These are phyloP conservation scores for Didymodactylos carnosus DNA, from an alignment of 2,888 invertebrate species.

Conservation along the genomic window DNA sequence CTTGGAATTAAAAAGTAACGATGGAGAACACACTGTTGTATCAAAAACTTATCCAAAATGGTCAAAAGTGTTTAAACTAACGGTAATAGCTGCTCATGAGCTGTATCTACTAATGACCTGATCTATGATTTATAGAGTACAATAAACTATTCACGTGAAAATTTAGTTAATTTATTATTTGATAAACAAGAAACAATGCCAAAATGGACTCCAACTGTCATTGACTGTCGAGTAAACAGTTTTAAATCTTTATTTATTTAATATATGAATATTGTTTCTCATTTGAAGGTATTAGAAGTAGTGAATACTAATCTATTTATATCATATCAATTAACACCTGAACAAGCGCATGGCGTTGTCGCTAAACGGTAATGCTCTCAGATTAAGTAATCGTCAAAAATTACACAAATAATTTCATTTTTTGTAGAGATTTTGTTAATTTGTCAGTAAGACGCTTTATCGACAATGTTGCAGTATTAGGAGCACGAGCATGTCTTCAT, in stretches of 20 bases:
- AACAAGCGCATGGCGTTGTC: neutral
- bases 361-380: no score
- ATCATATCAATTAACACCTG: neutral
- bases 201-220: neutral
- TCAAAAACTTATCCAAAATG: constrained; percentile 1
- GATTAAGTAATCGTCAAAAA: no score
- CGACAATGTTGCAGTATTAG: neutral
- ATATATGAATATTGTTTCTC: no score
- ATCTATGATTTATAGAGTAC: neutral
- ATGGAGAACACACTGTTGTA: neutral
- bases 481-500: neutral
- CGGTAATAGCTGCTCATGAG: neutral
- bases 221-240: neutral
- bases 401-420: no score
- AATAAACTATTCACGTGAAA: no score
- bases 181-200: neutral
- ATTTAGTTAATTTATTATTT: neutral
- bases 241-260: no score
- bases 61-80: constrained; percentile 5
- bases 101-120: neutral
- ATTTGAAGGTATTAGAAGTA: neutral
- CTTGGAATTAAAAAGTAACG: neutral
- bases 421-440: neutral
- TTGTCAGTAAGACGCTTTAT: neutral
- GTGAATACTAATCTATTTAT: neutral